Conservation (phyloP, 2,113 vertebrate genomes). For the Embiotoca jacksoni region DNA sequence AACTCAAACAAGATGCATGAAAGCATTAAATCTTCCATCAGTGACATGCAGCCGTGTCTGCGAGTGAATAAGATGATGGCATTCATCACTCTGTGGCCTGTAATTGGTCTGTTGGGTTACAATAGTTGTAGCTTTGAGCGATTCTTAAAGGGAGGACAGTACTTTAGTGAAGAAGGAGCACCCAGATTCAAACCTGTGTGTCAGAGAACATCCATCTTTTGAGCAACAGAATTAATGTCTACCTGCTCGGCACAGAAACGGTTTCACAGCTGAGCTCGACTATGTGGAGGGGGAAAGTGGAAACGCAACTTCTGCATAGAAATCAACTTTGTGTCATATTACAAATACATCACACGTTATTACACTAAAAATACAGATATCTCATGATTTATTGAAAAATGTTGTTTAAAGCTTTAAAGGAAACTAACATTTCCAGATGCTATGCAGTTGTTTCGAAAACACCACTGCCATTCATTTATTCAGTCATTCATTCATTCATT, state of each 20-base stretch:
- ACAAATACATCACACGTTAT: neutral
- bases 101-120: slow-evolving; percentile 30
- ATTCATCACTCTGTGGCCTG: slow-evolving; percentile 26
- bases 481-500: slow-evolving; percentile 73
- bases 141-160: slow-evolving; percentile 13
- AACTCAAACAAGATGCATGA: slow-evolving; percentile 24
- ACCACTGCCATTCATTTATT: slow-evolving; percentile 69
- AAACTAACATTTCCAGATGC: slow-evolving; percentile 15
- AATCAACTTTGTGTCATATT: neutral
- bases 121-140: slow-evolving; percentile 34
- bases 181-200: neutral
- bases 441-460: slow-evolving; percentile 50
- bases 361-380: neutral
- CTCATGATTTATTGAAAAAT: too few species aligned
- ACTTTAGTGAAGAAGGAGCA: slow-evolving; percentile 30
- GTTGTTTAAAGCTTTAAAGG: slow-evolving; percentile 10
- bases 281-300: neutral
- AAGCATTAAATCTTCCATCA: slow-evolving; percentile 29
- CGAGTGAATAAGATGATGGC: slow-evolving; percentile 7
- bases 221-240: slow-evolving; percentile 35
- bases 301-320: slow-evolving; percentile 12
- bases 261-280: slow-evolving; percentile 14
- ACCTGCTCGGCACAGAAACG: slow-evolving; percentile 1
- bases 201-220: slow-evolving; percentile 36
- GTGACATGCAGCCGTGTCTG: slow-evolving; percentile 10